Percentiles rank a stretch among this genome's conserved stretches.
These are phyloP conservation scores for Lineus longissimus DNA, from an alignment of 1,140 invertebrate genomes.

Conservation along the genomic window DNA sequence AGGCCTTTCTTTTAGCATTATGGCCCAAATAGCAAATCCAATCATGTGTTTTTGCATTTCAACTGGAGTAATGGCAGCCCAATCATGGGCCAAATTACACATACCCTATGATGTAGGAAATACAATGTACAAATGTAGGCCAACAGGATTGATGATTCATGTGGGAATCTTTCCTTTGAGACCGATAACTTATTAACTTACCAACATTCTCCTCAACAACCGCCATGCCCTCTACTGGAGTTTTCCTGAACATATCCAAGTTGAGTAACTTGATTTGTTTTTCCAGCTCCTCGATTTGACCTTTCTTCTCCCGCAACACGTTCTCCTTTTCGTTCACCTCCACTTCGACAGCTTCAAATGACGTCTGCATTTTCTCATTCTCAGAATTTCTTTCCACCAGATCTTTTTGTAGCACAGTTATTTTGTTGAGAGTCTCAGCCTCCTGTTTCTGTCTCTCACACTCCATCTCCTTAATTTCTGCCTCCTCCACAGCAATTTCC, in stretches of 20 bases:
- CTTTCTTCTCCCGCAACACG: constrained; percentile 6
- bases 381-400: not conserved
- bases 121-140: too few relatives aligned
- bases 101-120: too few relatives aligned
- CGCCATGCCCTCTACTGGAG: constrained; percentile 71
- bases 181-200: too few relatives aligned
- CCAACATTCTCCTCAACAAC: constrained; percentile 56
- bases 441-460: constrained; percentile 67
- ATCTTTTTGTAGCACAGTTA: too few relatives aligned
- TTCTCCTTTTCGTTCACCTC: not conserved
- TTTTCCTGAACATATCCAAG: constrained; percentile 69
- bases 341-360: too few relatives aligned
- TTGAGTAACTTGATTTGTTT: constrained; percentile 90
- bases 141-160: too few relatives aligned
- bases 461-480: constrained; percentile 54
- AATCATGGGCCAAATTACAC: too few relatives aligned
- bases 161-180: too few relatives aligned
- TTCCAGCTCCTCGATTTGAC: constrained; percentile 69
- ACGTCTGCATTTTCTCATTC: constrained; percentile 9
- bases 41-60: too few relatives aligned
- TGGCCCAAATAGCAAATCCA: too few relatives aligned
- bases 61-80: too few relatives aligned
- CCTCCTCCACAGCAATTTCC: constrained; percentile 73
- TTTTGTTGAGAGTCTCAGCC: too few relatives aligned
- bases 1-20: not conserved